Conservation (phyloP, 2,113 vertebrate species). For the Zapornia atra region DNA sequence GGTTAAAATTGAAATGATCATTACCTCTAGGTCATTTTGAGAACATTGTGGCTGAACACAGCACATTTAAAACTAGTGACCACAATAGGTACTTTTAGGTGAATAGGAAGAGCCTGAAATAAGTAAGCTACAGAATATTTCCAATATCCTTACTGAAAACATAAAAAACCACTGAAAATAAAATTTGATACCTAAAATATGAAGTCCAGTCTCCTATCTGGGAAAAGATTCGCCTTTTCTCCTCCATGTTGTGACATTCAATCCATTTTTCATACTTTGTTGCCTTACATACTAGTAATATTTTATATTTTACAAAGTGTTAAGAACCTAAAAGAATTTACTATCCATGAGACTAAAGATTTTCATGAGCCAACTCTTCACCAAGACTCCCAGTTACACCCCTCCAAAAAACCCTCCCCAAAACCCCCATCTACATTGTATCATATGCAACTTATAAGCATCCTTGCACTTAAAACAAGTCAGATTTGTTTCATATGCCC, state of each 20-base stretch:
- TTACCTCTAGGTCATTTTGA: conserved; percentile 43
- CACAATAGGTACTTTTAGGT: not conserved
- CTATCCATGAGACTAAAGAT: not conserved
- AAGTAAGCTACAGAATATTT: not conserved
- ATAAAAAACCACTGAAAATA: not conserved
- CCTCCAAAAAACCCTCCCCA: rapidly evolving
- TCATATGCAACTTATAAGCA: not conserved
- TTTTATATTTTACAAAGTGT: not conserved
- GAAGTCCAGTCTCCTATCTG: not conserved
- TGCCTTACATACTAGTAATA: not conserved
- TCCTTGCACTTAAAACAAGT: not conserved
- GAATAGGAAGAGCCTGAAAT: not conserved
- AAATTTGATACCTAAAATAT: not conserved
- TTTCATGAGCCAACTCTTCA: not conserved
- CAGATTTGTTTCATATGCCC: too few species aligned
- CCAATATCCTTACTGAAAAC: not conserved
- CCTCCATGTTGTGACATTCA: not conserved
- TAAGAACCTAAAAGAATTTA: not conserved
- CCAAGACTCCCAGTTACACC: not conserved
- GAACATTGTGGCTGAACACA: not conserved
- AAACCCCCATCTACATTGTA: not conserved
- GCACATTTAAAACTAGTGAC: not conserved
- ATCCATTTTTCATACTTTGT: not conserved
- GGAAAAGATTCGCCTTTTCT: not conserved
- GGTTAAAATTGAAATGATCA: conserved; percentile 58